Base-by-base conservation (phyloP, 2,888 invertebrate species). In the Drymonia ruficornis region DNA sequence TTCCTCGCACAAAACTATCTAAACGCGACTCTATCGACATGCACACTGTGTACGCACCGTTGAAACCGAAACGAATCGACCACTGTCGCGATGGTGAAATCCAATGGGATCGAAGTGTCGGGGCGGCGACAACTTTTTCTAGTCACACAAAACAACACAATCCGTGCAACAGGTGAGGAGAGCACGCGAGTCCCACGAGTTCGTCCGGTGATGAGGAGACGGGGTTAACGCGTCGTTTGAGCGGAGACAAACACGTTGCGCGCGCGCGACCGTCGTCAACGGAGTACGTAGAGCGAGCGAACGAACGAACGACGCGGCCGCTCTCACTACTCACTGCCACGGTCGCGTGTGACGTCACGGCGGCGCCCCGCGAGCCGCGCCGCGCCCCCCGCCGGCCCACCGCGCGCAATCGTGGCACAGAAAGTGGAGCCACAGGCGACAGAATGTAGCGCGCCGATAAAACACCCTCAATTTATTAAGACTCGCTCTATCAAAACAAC, bases 261-360 rank as follows among this genome's bases (percentile, higher is more conserved):
- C 86, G 85, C 84, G 86, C 86, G 87, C 91, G 91, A 89, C 90
- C 86, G 89, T 85, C 90, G 86, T 81, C 88, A 81, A 74, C 89
- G 85, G 81, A 91, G 88, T 89, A 89, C 86, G 78, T 85, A 83
- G 84, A 85, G 87, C 89, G 83, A 89, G 83, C 87, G 80, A 86
- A 80, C 88, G 80, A 86, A 80, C 88, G 79, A 80, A 73, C 81
- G 85, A 79, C 86, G 88, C 87, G 87, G 83, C 83, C 86, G 89
- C 90, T 89, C 89, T 88, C 89, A 81, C 84, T 84, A 74, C 84
- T 84, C 89, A 92, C 91, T 91, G 92, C 91, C 93, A 92, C 91
- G 93, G 92, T 91, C 92, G 91, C 78, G 72, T 80, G 88, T 91
- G 91, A 91, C 91, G 92, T 91, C 91, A 90, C 88, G 69, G 23